Conservation (phyloP, 2,888 invertebrate genomes). For the Mythimna loreyi region DNA sequence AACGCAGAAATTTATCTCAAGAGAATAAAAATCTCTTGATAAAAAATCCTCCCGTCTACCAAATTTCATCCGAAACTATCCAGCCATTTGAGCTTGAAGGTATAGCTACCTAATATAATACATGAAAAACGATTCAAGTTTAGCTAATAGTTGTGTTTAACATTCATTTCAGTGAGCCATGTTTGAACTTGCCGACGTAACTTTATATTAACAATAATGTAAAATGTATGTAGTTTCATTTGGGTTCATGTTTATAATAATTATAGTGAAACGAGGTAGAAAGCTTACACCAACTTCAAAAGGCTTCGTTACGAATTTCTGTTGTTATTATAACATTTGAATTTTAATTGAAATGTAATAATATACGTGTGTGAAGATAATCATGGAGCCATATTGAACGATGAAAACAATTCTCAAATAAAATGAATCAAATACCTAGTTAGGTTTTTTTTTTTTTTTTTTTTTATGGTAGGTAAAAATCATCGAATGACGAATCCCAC, state of each 20-base stretch:
- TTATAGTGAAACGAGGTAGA: slow-evolving; percentile 31
- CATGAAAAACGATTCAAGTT: not conserved
- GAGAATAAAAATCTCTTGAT: no score
- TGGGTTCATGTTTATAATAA: slow-evolving; percentile 37
- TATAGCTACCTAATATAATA: no score
- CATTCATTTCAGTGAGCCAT: slow-evolving; percentile 14
- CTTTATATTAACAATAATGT: slow-evolving; percentile 26
- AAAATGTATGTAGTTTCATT: slow-evolving; percentile 33
- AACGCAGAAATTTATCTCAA: no score
- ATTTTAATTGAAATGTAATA: slow-evolving; percentile 35
- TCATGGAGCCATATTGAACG: slow-evolving; percentile 5
- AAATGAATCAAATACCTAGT: slow-evolving; percentile 23
- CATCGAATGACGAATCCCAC: no score
- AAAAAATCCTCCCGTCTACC: no score
- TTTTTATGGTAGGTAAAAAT: no score
- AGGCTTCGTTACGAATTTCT: slow-evolving; percentile 23
- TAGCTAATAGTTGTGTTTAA: slow-evolving; percentile 2
- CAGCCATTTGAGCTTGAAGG: no score
- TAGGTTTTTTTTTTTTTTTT: no score
- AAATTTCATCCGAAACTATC: no score
- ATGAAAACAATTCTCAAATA: slow-evolving; percentile 11
- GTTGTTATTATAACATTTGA: slow-evolving; percentile 18
- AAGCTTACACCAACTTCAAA: slow-evolving; percentile 35
- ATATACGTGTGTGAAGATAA: slow-evolving; percentile 8
- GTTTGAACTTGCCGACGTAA: slow-evolving; percentile 17